Evolutionary conservation across 2,113 vertebrate genomes (phyloP).

Genomic region (Buteo buteo): DNA sequence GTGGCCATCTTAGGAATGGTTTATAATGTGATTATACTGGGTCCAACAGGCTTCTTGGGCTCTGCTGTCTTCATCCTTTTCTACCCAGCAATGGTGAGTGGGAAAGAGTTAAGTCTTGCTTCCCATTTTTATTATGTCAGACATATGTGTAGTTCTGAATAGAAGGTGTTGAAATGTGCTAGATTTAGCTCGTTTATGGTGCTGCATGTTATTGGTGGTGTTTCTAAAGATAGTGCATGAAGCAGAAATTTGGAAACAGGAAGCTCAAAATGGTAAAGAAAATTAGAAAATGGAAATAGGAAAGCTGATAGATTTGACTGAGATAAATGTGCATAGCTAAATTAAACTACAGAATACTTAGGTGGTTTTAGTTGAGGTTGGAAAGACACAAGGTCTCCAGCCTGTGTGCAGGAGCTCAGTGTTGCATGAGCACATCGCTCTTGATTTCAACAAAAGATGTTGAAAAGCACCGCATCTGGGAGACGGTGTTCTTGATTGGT

Average conservation of each 20-base stretch:
- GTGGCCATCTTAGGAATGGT: slow-evolving; percentile 87
- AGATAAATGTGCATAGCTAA: not conserved
- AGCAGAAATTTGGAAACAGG: not conserved
- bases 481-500: not conserved
- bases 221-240: not conserved
- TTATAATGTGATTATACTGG: slow-evolving; percentile 87
- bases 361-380: not conserved
- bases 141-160: not conserved
- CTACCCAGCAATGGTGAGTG: slow-evolving; percentile 90
- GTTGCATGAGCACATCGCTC: not conserved
- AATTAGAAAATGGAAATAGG: not conserved
- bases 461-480: not conserved
- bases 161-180: not conserved
- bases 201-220: not conserved
- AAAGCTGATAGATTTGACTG: not conserved
- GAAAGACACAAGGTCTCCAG: not conserved
- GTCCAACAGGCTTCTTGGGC: slow-evolving; percentile 89
- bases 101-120: not conserved
- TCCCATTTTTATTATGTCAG: not conserved
- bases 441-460: not conserved
- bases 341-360: not conserved
- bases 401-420: not conserved
- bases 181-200: not conserved
- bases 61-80: slow-evolving; percentile 92
- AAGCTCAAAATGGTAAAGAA: not conserved